Evolutionary conservation across 2,113 vertebrate genomes (phyloP).

Genomic region (Anas platyrhynchos): DNA sequence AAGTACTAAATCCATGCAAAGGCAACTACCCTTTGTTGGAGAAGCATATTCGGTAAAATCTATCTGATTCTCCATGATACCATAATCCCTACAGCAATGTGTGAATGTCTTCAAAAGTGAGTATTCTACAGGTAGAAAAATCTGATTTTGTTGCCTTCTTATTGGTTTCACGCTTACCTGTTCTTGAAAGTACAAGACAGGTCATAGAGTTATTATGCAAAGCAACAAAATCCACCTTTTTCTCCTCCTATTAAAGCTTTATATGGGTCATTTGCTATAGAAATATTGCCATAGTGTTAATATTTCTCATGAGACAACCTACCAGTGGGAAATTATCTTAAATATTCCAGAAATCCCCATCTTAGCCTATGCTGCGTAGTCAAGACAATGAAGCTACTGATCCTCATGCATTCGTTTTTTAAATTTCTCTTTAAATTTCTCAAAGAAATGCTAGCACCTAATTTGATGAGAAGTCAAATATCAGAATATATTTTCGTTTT

Average conservation of each 20-base stretch:
- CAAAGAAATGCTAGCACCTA: background rate
- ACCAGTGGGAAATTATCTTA: background rate
- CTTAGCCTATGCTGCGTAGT: background rate
- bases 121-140: background rate
- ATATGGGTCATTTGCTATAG: background rate
- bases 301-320: background rate
- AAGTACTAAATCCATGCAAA: background rate
- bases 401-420: background rate
- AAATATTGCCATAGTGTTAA: background rate
- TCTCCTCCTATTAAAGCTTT: background rate
- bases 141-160: background rate
- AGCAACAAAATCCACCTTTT: background rate
- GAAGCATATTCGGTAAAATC: background rate
- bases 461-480: background rate
- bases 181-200: background rate
- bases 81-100: background rate
- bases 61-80: background rate
- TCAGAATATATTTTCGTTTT: background rate
- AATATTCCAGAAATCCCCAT: background rate
- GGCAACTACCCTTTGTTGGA: background rate
- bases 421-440: background rate
- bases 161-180: rapidly evolving
- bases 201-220: background rate
- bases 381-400: background rate
- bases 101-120: background rate